Evolutionary conservation across 2,797 vertebrate genomes (phyloP).

Genomic region (Erethizon dorsatum): DNA sequence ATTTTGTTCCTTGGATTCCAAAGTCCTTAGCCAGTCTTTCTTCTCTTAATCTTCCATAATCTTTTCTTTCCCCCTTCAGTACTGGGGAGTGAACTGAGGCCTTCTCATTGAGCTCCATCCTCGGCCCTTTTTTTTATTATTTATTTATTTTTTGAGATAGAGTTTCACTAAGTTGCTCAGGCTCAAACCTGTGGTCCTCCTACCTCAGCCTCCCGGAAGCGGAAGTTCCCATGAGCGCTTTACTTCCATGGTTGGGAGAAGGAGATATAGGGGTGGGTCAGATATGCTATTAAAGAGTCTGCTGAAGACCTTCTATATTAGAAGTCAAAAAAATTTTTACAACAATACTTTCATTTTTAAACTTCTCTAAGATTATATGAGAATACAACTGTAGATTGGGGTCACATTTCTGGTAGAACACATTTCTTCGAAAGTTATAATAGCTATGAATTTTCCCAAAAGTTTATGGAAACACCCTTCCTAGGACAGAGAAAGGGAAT

Average conservation of each 20-base stretch:
- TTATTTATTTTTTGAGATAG: neutral
- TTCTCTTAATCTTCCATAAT: neutral
- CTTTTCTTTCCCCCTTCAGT: neutral
- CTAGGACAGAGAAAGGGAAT: neutral
- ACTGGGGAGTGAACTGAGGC: neutral
- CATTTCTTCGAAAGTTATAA: neutral
- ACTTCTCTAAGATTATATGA: neutral
- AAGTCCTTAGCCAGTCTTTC: neutral
- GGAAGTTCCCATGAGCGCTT: neutral
- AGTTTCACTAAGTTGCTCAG: neutral
- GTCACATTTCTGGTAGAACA: neutral
- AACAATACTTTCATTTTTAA: neutral
- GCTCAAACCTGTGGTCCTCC: neutral
- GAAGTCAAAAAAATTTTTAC: neutral
- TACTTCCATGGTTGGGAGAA: neutral
- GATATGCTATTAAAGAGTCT: neutral
- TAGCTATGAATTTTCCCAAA: neutral
- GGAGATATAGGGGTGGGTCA: no score
- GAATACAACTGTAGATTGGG: neutral
- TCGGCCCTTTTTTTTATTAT: neutral
- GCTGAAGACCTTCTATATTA: neutral
- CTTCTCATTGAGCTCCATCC: neutral
- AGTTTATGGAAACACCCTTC: neutral
- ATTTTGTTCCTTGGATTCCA: neutral
- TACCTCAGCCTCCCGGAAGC: neutral